Evolutionary conservation across 2,888 invertebrate species (phyloP), one percentile per base, ranked within the genome.

Genomic region (Cenopis cana): DNA sequence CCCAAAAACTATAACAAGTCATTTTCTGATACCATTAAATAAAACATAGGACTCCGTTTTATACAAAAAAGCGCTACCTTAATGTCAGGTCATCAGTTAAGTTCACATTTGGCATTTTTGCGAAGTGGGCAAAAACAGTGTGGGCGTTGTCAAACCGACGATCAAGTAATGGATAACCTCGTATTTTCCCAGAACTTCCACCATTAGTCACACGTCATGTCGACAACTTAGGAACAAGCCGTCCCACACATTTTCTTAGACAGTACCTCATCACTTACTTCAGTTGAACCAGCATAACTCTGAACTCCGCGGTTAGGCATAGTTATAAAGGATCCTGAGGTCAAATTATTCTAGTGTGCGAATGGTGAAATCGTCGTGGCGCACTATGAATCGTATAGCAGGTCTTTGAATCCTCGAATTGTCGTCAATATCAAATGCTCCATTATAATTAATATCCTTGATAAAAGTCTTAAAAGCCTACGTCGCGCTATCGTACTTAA

Each of bases 171-270:
- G 12, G 36, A 56, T 33, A 18, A 41, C 64, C 64, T 65, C 29
- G 41, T 55, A 46, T 70, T 66, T 65, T 70, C 59, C 36, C 14
- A 60, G 65, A 70, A 66, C 54, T 46, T 46, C 12, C 17, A 24
- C 54, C 65, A 66, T 70, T 66, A 66, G 65, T 70, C 70, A 70
- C 33, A 52, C 33, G 68, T 57, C 56, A 46, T 38, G 41, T 41
- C 24, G 46, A 66, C 65, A 66, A 60, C 66, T 60, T 54, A 70
- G 69, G 59, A 38, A n/a, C 54, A 20, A 60, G 18, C 38, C 60
- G 41, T 33, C 70, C 70, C 52, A 70, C 70, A 65, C 69, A 20
- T 33, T 62, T 56, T 46, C 41, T 49, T 56, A 60, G 24, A 54
- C 52, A n/a, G 46, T 46, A 46, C 12, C 14, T 12, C n/a, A 46